Evolutionary conservation across 1,140 invertebrate species (phyloP).

Genomic region (Ladona fulva): DNA sequence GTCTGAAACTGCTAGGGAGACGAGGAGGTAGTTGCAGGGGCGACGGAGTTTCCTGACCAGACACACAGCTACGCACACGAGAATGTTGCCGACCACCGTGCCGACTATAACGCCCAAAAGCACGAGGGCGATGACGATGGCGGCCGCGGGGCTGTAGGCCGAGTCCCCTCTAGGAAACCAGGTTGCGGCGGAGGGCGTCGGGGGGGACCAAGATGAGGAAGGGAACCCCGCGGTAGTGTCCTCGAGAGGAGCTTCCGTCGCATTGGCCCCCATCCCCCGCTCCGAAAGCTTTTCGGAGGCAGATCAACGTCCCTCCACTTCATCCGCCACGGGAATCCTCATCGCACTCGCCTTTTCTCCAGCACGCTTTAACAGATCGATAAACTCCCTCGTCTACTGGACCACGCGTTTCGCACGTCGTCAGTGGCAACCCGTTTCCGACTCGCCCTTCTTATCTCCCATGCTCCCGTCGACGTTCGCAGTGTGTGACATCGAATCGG

Average conservation of each 20-base stretch:
- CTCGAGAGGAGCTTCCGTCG: neutral
- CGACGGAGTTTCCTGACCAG: conserved; percentile 75
- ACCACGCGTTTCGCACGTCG: no score
- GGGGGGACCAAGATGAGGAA: neutral
- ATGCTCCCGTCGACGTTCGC: no score
- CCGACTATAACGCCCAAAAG: conserved; percentile 66
- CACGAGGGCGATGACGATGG: conserved; percentile 59
- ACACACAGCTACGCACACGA: conserved; percentile 76
- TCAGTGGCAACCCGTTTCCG: no score
- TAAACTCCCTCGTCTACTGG: no score
- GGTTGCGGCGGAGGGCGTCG: neutral
- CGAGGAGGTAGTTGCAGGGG: conserved; percentile 80
- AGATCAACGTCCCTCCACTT: neutral
- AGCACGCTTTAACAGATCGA: no score
- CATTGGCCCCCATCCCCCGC: neutral
- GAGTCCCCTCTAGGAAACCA: conserved; percentile 20
- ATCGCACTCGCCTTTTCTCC: no score
- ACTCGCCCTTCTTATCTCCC: no score
- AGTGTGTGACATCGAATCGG: no score
- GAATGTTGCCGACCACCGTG: conserved; percentile 78
- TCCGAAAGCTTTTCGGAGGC: neutral
- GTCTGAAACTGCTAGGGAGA: conserved; percentile 81
- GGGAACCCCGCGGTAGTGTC: neutral
- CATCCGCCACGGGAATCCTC: neutral
- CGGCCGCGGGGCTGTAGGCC: conserved; percentile 40